Evolutionary conservation across 2,888 invertebrate species (phyloP).

Genomic region (Pseudococcus jackbeardsleyi): DNA sequence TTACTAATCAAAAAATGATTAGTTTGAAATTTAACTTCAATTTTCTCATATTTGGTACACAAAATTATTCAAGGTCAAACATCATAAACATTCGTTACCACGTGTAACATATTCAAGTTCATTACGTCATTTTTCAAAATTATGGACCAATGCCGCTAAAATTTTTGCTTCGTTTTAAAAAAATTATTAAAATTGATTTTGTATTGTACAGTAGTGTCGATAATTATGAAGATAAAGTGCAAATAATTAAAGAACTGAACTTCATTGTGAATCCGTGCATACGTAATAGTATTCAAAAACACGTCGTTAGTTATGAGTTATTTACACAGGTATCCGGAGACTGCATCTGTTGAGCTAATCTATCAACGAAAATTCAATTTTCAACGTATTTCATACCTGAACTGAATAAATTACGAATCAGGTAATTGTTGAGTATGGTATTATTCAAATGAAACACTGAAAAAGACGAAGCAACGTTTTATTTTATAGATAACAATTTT

Average conservation of each 20-base stretch:
- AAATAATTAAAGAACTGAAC: no score
- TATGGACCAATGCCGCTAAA: neutral
- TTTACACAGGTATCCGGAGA: neutral
- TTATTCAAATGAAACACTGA: neutral
- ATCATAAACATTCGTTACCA: neutral
- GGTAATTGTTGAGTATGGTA: neutral
- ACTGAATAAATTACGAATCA: neutral
- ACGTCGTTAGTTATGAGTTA: no score
- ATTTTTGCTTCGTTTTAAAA: neutral
- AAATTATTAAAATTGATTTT: no score
- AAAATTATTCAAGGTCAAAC: neutral
- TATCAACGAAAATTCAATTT: neutral
- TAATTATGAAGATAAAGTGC: no score
- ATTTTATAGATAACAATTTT: constrained; percentile 23
- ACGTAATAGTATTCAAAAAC: no score
- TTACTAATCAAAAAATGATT: neutral
- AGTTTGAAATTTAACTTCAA: no score
- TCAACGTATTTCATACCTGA: neutral
- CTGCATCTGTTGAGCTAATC: neutral
- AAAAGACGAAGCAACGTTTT: neutral
- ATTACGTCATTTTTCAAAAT: neutral
- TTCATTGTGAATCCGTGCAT: no score
- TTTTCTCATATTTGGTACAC: neutral
- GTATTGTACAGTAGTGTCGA: no score
- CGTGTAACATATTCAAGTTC: neutral